Evolutionary conservation across 2,113 vertebrate species (phyloP).

Genomic region (Catagonus wagneri): DNA sequence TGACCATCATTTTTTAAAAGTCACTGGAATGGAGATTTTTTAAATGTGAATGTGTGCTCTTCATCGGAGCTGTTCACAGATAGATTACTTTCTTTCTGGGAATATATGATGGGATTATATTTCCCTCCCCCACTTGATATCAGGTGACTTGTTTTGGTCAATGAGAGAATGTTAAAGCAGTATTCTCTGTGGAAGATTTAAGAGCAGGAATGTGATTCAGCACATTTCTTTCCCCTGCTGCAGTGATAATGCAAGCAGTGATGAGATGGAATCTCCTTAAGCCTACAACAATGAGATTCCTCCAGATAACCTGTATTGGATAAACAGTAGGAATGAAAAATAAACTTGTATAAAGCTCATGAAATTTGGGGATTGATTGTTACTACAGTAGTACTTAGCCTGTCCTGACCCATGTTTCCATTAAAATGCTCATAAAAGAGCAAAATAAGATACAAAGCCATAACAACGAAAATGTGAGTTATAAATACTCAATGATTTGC

Average conservation of each 20-base stretch:
- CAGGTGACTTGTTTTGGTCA: not conserved
- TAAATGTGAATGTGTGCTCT: not conserved
- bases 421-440: slow-evolving; percentile 60
- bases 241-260: not conserved
- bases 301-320: not conserved
- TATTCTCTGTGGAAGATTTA: not conserved
- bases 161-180: not conserved
- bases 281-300: not conserved
- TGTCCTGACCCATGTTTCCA: not conserved
- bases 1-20: slow-evolving; percentile 36
- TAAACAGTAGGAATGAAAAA: slow-evolving; percentile 22
- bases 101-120: not conserved
- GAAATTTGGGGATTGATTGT: slow-evolving; percentile 5
- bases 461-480: not conserved
- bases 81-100: not conserved
- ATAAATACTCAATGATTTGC: slow-evolving; percentile 23
- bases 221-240: not conserved
- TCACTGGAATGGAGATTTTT: not conserved
- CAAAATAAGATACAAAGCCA: slow-evolving; percentile 39
- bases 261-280: not conserved
- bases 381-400: not conserved
- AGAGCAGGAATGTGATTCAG: not conserved
- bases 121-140: not conserved
- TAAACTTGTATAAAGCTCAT: not conserved
- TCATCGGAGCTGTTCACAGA: not conserved